Base-by-base conservation (phyloP, 2,797 vertebrate species). In the Tenualosa thibaudeaui region DNA sequence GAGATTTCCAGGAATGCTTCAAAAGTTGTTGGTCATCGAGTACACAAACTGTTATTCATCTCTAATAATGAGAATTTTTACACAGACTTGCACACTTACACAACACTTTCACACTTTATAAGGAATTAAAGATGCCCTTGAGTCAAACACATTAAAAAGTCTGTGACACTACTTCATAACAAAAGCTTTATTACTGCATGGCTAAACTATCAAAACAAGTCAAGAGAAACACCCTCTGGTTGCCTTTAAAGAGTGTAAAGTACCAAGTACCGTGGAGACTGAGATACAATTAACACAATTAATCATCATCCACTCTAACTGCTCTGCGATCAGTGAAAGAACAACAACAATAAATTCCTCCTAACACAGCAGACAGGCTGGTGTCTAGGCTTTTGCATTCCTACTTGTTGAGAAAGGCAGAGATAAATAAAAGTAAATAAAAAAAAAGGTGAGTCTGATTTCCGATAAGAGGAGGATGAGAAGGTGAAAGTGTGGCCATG, bases 381-480 rank as follows among this genome's bases (percentile, higher is more conserved):
- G 81, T 78, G 81, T 83, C 81, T 85, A 24, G 12, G 49, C 84
- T 40, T 17, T 81, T 53, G 62, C 78, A 85, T 88, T 86, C 82
- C 81, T 60, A 31, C 85, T 82, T 8, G 10, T 60, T 51, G 43
- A 68, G 81, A 68, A 68, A 54, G 60, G 85, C 31, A 31, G 5
- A 83, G 46, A 78, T 26, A 26, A 65, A 26, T 19, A 56, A 56
- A 68, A 40, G 37, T 37, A 68, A 68, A 68, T 68, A 68, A 68
- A 68, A 78, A 15, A 82, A 81, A 85, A 82, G 37, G 37, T 26
- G 37, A 78, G 54, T 86, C 81, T 82, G 84, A 62, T 87, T 43
- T 51, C 71, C 82, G 89, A 92, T 91, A 90, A 91, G 86, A 86
- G 9, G 85, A 89, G 82, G 81, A 83, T 81, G 85, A 90, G 86